These are phyloP conservation scores for Tursiops truncatus DNA, from an alignment of 2,113 vertebrate species.

Conservation along the genomic window DNA sequence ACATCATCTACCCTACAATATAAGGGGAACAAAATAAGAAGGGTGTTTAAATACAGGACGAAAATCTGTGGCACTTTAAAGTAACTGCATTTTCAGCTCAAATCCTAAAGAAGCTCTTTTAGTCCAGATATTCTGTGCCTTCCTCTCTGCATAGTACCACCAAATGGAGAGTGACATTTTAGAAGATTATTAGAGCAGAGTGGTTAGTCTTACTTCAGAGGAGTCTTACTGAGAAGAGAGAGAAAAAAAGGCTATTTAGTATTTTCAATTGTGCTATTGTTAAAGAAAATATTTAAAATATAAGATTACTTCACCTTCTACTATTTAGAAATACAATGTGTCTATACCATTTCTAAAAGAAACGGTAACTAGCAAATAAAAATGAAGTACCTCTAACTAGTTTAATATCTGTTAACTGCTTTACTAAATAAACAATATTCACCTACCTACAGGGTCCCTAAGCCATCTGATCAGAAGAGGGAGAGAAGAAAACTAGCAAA, in stretches of 20 bases:
- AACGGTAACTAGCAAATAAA: background rate
- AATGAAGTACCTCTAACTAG: background rate
- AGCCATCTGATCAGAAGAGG: constrained; percentile 4
- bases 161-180: background rate
- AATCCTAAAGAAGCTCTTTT: constrained; percentile 7
- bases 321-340: background rate
- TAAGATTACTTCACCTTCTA: background rate
- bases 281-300: constrained; percentile 32
- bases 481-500: constrained; percentile 17
- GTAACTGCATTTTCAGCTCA: constrained; percentile 31
- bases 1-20: constrained; percentile 91
- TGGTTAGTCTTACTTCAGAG: constrained; percentile 17
- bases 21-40: constrained; percentile 24
- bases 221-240: background rate
- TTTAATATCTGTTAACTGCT: constrained; percentile 31
- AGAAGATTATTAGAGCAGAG: background rate
- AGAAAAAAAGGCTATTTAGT: background rate
- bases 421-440: constrained; percentile 14
- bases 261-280: background rate
- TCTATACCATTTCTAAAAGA: background rate
- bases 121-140: background rate
- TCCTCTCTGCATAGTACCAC: background rate
- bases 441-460: background rate
- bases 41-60: background rate
- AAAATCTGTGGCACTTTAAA: background rate